Evolutionary conservation across 2,113 vertebrate genomes (phyloP).

Genomic region (Myocastor coypus): DNA sequence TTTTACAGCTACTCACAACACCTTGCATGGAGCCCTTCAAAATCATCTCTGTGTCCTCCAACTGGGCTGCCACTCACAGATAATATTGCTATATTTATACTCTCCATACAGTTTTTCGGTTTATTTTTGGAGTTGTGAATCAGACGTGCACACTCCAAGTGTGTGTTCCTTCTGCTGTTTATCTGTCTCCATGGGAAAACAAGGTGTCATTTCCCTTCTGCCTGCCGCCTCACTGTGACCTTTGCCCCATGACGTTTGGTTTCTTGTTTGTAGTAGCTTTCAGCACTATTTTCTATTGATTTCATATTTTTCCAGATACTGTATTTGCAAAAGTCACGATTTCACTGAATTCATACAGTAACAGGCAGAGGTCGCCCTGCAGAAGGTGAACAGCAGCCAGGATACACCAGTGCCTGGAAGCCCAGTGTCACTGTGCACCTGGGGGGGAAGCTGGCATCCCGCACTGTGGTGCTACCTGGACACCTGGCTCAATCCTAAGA

Average conservation of each 20-base stretch:
- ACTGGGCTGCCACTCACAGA: conserved; percentile 48
- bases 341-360: background rate
- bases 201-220: background rate
- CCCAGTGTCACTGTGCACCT: background rate
- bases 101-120: background rate
- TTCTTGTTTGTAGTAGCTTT: background rate
- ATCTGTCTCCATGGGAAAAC: background rate
- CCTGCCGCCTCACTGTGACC: background rate
- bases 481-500: background rate
- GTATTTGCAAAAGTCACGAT: background rate
- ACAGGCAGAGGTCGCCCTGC: background rate
- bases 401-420: background rate
- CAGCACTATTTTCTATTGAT: background rate
- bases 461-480: background rate
- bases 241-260: background rate
- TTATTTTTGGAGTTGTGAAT: conserved; percentile 60
- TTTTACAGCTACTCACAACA: conserved; percentile 1
- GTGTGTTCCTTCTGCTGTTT: background rate
- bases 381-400: background rate
- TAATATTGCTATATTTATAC: conserved; percentile 42
- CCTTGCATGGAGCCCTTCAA: conserved; percentile 11
- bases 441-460: background rate
- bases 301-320: background rate
- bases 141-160: background rate
- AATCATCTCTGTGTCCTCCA: background rate